Evolutionary conservation across 2,888 invertebrate genomes (phyloP).

Genomic region (Chorisops tibialis): DNA sequence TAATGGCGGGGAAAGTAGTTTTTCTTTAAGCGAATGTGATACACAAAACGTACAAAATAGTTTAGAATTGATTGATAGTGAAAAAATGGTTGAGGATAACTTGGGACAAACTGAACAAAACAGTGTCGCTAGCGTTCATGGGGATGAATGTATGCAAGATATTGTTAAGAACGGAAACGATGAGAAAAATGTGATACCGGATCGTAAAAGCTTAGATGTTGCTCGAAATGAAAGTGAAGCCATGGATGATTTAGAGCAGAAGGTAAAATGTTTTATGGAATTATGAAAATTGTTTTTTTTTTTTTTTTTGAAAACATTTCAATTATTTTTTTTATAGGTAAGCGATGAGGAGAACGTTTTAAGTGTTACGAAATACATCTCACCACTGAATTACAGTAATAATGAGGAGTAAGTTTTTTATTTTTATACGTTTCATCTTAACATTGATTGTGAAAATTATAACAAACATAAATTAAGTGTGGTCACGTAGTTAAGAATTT

Average conservation of each 20-base stretch:
- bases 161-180: background rate
- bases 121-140: background rate
- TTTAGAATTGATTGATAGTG: background rate
- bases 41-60: conserved; percentile 12
- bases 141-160: too few species aligned
- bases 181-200: background rate
- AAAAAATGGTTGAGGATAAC: background rate
- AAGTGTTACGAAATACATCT: conserved; percentile 21
- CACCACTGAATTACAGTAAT: conserved; percentile 37
- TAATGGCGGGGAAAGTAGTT: background rate
- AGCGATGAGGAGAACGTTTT: background rate
- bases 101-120: too few species aligned
- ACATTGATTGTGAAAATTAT: too few species aligned
- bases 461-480: too few species aligned
- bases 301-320: too few species aligned
- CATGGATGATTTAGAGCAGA: background rate
- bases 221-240: background rate
- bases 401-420: conserved; percentile 33
- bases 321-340: background rate
- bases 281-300: background rate
- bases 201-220: too few species aligned
- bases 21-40: background rate
- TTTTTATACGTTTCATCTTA: too few species aligned
- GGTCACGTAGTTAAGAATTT: too few species aligned
- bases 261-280: background rate